Conservation (phyloP, 2,888 invertebrate genomes). For the Arenicola marina region DNA sequence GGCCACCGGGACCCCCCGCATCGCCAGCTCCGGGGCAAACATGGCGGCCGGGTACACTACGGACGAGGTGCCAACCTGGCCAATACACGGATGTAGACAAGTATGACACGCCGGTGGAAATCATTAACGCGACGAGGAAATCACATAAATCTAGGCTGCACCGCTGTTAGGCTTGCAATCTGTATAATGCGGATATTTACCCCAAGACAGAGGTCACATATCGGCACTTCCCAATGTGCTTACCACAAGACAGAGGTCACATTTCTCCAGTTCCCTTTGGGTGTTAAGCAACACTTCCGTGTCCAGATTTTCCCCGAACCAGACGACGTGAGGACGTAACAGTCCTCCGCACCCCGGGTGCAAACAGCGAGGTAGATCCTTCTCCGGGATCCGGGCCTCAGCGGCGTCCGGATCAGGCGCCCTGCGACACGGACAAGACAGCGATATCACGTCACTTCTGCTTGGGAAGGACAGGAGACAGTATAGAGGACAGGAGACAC, state of each 20-base stretch:
- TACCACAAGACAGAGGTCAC: slow-evolving; percentile 78
- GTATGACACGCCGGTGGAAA: too few relatives aligned
- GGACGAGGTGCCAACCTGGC: slow-evolving; percentile 78
- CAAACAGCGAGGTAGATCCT: slow-evolving; percentile 73
- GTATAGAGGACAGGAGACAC: too few relatives aligned
- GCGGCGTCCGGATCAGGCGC: slow-evolving; percentile 69
- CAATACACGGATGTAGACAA: background rate
- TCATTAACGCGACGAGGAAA: too few relatives aligned
- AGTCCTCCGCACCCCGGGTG: slow-evolving; percentile 69
- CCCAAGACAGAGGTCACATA: too few relatives aligned
- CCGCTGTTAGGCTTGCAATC: too few relatives aligned
- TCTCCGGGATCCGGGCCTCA: slow-evolving; percentile 68
- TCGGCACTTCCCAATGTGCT: too few relatives aligned
- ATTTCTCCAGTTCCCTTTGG: slow-evolving; percentile 69
- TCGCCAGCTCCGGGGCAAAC: slow-evolving; percentile 79
- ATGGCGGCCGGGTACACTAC: slow-evolving; percentile 86
- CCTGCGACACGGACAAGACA: slow-evolving; percentile 61
- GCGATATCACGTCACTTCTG: too few relatives aligned
- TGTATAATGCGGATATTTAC: too few relatives aligned
- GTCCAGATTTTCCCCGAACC: slow-evolving; percentile 84
- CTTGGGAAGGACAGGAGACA: too few relatives aligned
- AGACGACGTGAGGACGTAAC: slow-evolving; percentile 80
- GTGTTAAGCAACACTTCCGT: slow-evolving; percentile 68
- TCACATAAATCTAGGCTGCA: too few relatives aligned
- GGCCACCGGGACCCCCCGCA: slow-evolving; percentile 75